These are phyloP conservation scores for Trachymyrmex cornetzi DNA, from an alignment of 1,140 invertebrate species.

Conservation along the genomic window DNA sequence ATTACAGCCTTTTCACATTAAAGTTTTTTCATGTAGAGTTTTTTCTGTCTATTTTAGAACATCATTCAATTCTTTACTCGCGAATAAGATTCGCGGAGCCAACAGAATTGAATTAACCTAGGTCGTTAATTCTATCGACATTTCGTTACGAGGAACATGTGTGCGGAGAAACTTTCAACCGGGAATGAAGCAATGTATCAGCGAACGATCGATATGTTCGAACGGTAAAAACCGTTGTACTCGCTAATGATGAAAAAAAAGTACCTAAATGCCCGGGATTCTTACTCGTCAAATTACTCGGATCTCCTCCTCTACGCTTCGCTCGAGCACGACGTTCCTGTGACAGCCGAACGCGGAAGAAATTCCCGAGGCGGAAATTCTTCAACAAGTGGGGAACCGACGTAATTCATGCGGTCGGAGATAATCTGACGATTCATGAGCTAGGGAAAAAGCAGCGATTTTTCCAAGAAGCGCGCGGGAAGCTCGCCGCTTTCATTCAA, in stretches of 20 bases:
- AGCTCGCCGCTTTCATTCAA: background rate
- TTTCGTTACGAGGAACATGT: background rate
- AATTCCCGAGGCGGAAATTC: constrained; percentile 20
- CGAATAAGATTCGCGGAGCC: background rate
- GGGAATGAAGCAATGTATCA: background rate
- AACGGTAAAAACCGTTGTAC: background rate
- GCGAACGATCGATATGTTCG: background rate
- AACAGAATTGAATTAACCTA: constrained; percentile 4
- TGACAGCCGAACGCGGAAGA: background rate
- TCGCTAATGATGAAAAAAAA: background rate
- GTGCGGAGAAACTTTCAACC: background rate
- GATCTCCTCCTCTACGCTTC: background rate
- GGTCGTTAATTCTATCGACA: constrained; percentile 9
- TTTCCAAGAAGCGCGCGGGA: no score
- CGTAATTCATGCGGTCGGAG: constrained; percentile 14
- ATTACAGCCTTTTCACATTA: background rate
- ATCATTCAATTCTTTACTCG: background rate
- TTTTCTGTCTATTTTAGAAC: background rate
- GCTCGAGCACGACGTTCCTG: constrained; percentile 1
- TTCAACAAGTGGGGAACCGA: background rate
- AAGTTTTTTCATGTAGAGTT: no score
- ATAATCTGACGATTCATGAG: background rate
- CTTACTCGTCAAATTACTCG: constrained; percentile 36
- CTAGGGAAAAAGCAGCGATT: background rate
- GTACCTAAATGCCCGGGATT: background rate